phyloP scores from a whole-genome alignment of 2,797 vertebrate genomes.

The Psittacula echo region DNA sequence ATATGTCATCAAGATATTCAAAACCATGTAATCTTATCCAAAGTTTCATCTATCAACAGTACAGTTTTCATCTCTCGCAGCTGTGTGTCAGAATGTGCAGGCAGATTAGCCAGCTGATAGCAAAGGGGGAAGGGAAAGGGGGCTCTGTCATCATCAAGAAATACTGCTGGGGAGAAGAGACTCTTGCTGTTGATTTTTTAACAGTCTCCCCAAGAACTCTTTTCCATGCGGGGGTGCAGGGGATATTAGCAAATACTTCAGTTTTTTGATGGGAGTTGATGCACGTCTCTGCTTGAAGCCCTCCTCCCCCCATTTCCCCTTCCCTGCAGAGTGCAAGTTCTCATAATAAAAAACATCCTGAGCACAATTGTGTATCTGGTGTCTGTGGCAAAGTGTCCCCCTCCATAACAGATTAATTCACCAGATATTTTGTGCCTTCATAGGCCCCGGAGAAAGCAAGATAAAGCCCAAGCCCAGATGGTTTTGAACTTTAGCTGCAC shows the following conservation, averaged over 20 bases:
- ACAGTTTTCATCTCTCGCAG: conserved; percentile 83
- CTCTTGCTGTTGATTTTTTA: neutral
- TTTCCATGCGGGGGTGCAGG: neutral
- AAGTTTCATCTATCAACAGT: conserved; percentile 87
- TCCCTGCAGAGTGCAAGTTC: neutral
- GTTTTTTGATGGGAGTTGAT: neutral
- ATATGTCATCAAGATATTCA: conserved; percentile 89
- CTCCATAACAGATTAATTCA: neutral
- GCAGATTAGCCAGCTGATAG: conserved; percentile 86
- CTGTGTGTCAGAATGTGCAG: conserved; percentile 83
- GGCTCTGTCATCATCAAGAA: conserved; percentile 65
- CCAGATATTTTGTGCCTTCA: neutral
- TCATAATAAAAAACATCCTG: conserved; percentile 53
- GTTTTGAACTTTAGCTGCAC: conserved; percentile 9
- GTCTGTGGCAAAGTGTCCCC: neutral
- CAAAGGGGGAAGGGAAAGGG: conserved; percentile 71
- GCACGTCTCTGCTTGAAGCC: rapidly evolving
- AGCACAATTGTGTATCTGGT: neutral
- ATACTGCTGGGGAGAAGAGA: conserved; percentile 45
- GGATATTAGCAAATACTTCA: neutral
- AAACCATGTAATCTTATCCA: conserved; percentile 89
- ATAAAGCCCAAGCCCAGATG: neutral
- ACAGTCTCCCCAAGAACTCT: conserved; percentile 7
- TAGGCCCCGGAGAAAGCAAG: neutral
- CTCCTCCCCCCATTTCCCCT: neutral